Evolutionary conservation across 2,888 invertebrate species (phyloP).

Genomic region (Himalopsyche anomala): DNA sequence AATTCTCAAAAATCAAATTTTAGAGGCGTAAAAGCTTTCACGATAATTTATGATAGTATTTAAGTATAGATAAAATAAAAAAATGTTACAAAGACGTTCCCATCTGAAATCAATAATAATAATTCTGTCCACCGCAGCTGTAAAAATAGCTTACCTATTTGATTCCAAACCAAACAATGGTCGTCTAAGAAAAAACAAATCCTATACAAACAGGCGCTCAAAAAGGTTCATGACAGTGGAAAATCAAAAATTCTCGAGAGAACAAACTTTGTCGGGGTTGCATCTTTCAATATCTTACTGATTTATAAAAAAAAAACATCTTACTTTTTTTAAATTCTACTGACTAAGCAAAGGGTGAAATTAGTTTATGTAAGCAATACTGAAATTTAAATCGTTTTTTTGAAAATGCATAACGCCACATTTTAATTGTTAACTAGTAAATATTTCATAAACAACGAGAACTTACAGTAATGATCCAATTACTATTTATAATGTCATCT

Average conservation of each 20-base stretch:
- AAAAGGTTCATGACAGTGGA: conserved; percentile 6
- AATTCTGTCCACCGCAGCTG: background rate
- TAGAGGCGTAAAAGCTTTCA: too few species aligned
- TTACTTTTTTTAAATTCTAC: background rate
- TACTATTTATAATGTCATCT: too few species aligned
- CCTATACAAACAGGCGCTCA: background rate
- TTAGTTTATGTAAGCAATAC: background rate
- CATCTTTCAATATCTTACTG: conserved; percentile 5
- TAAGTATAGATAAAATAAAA: too few species aligned
- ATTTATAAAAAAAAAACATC: background rate
- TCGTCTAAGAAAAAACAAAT: conserved; percentile 21
- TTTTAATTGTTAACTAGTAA: too few species aligned
- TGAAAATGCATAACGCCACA: too few species aligned
- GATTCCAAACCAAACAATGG: background rate
- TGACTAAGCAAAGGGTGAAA: background rate
- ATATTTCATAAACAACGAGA: too few species aligned
- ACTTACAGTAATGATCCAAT: too few species aligned
- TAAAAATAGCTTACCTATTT: conserved; percentile 12
- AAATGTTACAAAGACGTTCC: too few species aligned
- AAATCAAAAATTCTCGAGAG: conserved; percentile 12
- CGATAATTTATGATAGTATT: too few species aligned
- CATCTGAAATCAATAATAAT: background rate
- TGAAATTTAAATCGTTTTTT: too few species aligned
- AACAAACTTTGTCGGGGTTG: background rate
- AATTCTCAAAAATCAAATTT: too few species aligned